Percentiles rank a stretch among this genome's conserved stretches.
Evolutionary conservation across 2,113 vertebrate genomes (phyloP).

Genomic region (Cephalophus harveyi): DNA sequence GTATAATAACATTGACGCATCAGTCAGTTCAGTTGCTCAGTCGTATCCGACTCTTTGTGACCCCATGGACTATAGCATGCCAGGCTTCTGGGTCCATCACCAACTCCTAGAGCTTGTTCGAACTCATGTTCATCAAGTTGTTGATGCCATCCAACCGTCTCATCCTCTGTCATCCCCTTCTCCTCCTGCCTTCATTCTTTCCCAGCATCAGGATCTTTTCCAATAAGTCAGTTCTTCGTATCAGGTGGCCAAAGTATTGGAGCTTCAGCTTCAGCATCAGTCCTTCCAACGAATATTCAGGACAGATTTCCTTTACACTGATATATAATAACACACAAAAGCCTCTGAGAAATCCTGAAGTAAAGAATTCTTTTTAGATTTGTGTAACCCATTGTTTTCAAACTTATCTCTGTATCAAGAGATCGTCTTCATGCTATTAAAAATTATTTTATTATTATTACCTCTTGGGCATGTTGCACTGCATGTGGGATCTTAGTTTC

Average conservation of each 20-base stretch:
- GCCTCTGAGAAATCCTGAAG: not conserved
- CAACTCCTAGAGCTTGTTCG: not conserved
- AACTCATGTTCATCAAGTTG: not conserved
- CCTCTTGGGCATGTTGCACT: not conserved
- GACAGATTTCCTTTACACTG: not conserved
- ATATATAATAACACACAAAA: not conserved
- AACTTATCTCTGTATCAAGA: not conserved
- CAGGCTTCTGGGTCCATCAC: not conserved
- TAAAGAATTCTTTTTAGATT: not conserved
- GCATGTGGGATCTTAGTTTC: not conserved
- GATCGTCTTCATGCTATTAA: not conserved
- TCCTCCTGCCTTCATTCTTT: not conserved
- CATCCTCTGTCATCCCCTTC: not conserved
- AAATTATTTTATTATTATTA: not conserved
- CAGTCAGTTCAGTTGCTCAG: not conserved
- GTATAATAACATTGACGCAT: not conserved
- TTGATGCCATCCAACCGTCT: not conserved
- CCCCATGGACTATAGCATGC: not conserved
- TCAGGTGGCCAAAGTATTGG: not conserved
- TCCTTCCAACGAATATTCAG: not conserved
- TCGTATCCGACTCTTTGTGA: not conserved
- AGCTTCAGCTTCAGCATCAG: not conserved
- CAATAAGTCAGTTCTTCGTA: not conserved
- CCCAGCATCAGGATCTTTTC: not conserved
- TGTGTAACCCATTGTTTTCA: not conserved